phyloP scores from a whole-genome alignment of 2,888 invertebrate species.

The Dromius quadrimaculatus region DNA sequence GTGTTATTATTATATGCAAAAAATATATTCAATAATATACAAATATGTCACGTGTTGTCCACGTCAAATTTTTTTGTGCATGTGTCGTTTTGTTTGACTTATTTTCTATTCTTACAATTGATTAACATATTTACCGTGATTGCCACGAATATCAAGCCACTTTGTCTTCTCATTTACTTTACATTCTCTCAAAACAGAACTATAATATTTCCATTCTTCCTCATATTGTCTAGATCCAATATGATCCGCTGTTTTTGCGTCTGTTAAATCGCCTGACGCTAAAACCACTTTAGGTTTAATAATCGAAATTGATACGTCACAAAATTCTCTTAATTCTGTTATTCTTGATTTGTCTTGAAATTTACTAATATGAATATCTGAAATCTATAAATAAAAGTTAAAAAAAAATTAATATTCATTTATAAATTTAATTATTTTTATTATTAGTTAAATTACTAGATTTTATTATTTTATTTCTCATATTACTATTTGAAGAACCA shows the following conservation, averaged over 20 bases:
- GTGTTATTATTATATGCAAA: no score
- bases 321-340: constrained; percentile 83
- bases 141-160: constrained; percentile 93
- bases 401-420: no score
- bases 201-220: constrained; percentile 87
- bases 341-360: constrained; percentile 82
- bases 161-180: constrained; percentile 76
- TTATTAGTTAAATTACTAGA: no score
- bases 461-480: no score
- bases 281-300: constrained; percentile 83
- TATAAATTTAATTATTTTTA: no score
- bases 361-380: constrained; percentile 90
- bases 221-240: constrained; percentile 85
- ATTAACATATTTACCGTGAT: constrained; percentile 86
- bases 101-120: no score
- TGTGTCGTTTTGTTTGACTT: no score
- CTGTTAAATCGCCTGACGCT: constrained; percentile 90
- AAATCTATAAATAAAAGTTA: constrained; percentile 75
- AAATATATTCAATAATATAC: no score
- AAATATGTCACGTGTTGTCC: no score
- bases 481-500: constrained; percentile 51
- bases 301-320: constrained; percentile 77
- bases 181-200: constrained; percentile 76
- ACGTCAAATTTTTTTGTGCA: no score
- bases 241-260: constrained; percentile 84